A percentile compares a stretch with the other conserved stretches of the same genome.
Conservation (phyloP, 1,140 invertebrate genomes). For the Zaprionus vittiger region DNA sequence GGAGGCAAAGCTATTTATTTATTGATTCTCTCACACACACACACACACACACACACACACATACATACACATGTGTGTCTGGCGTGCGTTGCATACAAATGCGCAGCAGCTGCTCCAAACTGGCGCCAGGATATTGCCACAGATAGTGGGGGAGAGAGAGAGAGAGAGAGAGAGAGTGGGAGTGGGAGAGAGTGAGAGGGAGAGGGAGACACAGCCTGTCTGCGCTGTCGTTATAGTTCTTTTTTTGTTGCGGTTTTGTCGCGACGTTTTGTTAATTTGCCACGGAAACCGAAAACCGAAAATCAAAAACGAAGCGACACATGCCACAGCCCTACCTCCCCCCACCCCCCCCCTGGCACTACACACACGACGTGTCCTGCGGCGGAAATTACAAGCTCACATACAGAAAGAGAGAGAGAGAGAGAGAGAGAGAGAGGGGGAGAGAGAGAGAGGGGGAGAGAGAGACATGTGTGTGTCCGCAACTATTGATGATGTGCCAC, state of each 20-base stretch:
- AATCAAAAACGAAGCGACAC: constrained; percentile 48
- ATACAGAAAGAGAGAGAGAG: constrained; percentile 7
- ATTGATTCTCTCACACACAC: constrained; percentile 63
- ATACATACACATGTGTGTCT: constrained; percentile 14
- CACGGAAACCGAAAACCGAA: constrained; percentile 58
- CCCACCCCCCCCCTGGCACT: neutral
- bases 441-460: neutral
- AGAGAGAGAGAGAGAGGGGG: neutral
- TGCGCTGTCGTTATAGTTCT: constrained; percentile 34
- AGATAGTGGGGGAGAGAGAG: too few relatives aligned
- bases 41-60: constrained; percentile 22
- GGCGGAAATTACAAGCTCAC: constrained; percentile 59
- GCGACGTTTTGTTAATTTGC: constrained; percentile 79
- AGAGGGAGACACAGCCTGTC: constrained; percentile 6
- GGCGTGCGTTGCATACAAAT: constrained; percentile 71
- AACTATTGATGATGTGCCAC: constrained; percentile 35
- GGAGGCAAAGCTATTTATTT: constrained; percentile 67
- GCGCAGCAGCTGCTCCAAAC: constrained; percentile 36
- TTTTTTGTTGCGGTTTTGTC: constrained; percentile 63
- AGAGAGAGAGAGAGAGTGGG: neutral
- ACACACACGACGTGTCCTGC: constrained; percentile 53
- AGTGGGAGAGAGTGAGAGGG: neutral
- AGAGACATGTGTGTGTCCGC: constrained; percentile 5
- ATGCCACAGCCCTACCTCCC: neutral
- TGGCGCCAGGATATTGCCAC: constrained; percentile 56